These are phyloP conservation scores for Cylas formicarius DNA, from an alignment of 1,140 invertebrate genomes.

Conservation along the genomic window DNA sequence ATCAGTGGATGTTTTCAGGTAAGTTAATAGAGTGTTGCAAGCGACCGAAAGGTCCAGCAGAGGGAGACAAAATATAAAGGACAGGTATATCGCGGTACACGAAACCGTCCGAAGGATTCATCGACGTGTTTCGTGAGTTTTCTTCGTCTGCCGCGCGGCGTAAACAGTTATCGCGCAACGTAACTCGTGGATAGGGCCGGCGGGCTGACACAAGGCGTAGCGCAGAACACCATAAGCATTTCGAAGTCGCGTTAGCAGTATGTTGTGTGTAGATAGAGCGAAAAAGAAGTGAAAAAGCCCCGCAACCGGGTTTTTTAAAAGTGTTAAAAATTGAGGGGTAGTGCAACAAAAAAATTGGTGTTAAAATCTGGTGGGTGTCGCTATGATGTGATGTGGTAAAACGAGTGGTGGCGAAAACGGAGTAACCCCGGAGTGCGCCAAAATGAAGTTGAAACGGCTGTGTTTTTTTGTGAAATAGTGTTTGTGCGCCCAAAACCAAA, in stretches of 20 bases:
- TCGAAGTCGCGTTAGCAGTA: constrained; percentile 34
- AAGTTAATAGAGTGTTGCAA: constrained; percentile 33
- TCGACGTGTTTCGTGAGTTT: constrained; percentile 17
- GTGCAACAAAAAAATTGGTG: constrained; percentile 8
- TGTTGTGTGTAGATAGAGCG: constrained; percentile 37
- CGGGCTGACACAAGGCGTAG: constrained; percentile 33
- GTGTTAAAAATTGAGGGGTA: constrained; percentile 30
- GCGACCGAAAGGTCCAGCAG: constrained; percentile 35
- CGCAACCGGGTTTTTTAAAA: constrained; percentile 30
- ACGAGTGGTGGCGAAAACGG: constrained; percentile 19
- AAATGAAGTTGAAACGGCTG: constrained; percentile 37
- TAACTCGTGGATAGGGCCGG: constrained; percentile 20
- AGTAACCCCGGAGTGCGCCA: constrained; percentile 17
- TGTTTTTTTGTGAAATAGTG: constrained; percentile 41
- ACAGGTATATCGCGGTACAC: constrained; percentile 35
- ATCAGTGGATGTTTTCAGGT: constrained; percentile 24
- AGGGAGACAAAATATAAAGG: constrained; percentile 38
- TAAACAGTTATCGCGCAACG: constrained; percentile 13
- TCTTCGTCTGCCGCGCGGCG: constrained; percentile 17
- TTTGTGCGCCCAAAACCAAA: constrained; percentile 46
- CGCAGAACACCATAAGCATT: constrained; percentile 35
- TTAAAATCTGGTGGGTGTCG: constrained; percentile 6
- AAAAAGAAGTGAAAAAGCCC: constrained; percentile 35
- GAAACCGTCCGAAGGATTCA: constrained; percentile 30
- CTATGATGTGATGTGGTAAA: constrained; percentile 27